A percentile compares a stretch with the other conserved stretches of the same genome.
Conservation (phyloP, 1,140 invertebrate species). For the Ceratitis capitata region DNA sequence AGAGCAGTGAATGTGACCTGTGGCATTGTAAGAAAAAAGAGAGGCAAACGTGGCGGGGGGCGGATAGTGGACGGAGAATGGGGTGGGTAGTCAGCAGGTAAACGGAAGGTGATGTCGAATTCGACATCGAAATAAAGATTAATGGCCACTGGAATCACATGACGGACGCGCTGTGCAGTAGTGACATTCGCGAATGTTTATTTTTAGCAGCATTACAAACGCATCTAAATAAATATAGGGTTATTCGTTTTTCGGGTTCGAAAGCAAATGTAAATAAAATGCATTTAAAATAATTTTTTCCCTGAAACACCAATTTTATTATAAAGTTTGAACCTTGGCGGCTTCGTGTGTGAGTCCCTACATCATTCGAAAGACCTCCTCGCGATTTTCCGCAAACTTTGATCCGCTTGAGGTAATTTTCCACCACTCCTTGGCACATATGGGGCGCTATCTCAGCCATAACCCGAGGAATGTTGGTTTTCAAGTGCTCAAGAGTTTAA, state of each 20-base stretch:
- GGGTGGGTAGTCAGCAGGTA: background rate
- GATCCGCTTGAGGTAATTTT: no score
- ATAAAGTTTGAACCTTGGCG: no score
- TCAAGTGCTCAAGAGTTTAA: no score
- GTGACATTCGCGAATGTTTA: background rate
- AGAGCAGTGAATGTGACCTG: background rate
- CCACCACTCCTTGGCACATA: no score
- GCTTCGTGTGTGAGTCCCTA: no score
- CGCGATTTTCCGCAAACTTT: no score
- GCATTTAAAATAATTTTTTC: background rate
- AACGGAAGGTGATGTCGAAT: background rate
- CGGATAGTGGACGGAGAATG: no score
- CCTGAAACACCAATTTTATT: no score
- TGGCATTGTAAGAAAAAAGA: background rate
- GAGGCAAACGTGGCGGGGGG: background rate
- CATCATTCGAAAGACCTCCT: no score
- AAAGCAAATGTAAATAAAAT: background rate
- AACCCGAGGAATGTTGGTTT: no score
- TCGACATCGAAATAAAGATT: constrained; percentile 38
- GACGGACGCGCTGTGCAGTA: background rate
- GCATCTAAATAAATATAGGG: background rate
- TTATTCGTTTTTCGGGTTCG: no score
- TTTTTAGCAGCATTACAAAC: background rate
- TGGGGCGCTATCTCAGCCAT: no score
- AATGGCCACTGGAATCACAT: background rate